Percentiles rank a stretch among this genome's conserved stretches.
These are phyloP conservation scores for Bedellia somnulentella DNA, from an alignment of 2,888 invertebrate species.

Conservation along the genomic window DNA sequence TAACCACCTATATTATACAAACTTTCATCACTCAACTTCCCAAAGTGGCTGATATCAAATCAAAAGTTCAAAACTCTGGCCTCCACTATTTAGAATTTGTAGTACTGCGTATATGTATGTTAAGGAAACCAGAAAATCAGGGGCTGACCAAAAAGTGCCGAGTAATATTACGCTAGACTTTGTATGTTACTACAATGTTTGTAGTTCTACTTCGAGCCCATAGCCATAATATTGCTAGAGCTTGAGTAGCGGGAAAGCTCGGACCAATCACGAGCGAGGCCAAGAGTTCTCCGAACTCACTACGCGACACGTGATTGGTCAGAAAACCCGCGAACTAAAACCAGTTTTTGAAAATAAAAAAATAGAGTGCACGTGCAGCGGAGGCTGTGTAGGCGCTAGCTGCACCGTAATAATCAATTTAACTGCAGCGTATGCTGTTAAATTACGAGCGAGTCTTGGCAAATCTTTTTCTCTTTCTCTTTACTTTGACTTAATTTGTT, in stretches of 20 bases:
- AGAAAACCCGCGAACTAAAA: constrained; percentile 33
- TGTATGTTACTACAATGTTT: constrained; percentile 4
- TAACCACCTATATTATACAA: too few relatives aligned
- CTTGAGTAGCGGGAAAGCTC: constrained; percentile 5
- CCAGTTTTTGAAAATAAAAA: constrained; percentile 27
- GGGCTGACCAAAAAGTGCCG: too few relatives aligned
- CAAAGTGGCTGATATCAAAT: too few relatives aligned
- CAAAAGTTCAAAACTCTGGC: too few relatives aligned
- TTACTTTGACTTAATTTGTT: too few relatives aligned
- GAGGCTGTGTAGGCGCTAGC: constrained; percentile 3
- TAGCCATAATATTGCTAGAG: constrained; percentile 10
- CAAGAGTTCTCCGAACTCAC: constrained; percentile 44
- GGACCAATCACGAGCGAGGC: constrained; percentile 33
- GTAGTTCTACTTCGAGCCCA: constrained; percentile 4
- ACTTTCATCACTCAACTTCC: neutral
- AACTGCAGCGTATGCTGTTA: too few relatives aligned
- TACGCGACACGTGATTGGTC: constrained; percentile 21
- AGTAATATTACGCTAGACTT: constrained; percentile 5
- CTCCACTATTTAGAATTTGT: too few relatives aligned
- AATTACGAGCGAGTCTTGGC: too few relatives aligned
- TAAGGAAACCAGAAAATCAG: too few relatives aligned
- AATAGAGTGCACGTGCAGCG: constrained; percentile 20
- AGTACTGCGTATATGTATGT: too few relatives aligned
- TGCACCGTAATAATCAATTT: too few relatives aligned
- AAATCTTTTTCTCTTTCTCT: too few relatives aligned